These are phyloP conservation scores for Drosophila carrolli DNA, from an alignment of 1,140 invertebrate species.

Conservation along the genomic window DNA sequence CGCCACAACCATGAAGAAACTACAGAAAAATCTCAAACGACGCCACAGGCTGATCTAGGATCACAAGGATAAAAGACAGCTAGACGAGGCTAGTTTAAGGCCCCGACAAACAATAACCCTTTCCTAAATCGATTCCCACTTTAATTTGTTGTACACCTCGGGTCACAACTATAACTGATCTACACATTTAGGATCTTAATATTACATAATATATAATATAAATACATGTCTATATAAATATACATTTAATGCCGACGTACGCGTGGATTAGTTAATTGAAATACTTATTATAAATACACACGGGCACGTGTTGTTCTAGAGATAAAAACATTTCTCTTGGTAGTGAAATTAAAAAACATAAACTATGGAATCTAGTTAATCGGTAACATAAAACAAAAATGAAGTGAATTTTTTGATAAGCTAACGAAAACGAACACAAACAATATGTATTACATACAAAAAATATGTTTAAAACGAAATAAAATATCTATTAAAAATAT, in stretches of 20 bases:
- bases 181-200: slow-evolving; percentile 27
- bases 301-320: slow-evolving; percentile 40
- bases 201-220: slow-evolving; percentile 34
- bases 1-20: slow-evolving; percentile 11
- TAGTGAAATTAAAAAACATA: slow-evolving; percentile 64
- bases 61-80: slow-evolving; percentile 49
- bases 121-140: slow-evolving; percentile 32
- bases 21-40: slow-evolving; percentile 61
- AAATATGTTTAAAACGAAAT: slow-evolving; percentile 56
- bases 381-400: slow-evolving; percentile 25
- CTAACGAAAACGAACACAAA: slow-evolving; percentile 50
- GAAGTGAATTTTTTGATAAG: slow-evolving; percentile 71
- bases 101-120: slow-evolving; percentile 18
- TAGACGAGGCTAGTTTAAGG: slow-evolving; percentile 64
- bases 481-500: slow-evolving; percentile 31
- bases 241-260: slow-evolving; percentile 18
- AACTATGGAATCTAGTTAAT: slow-evolving; percentile 64
- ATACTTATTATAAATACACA: slow-evolving; percentile 24
- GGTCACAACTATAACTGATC: slow-evolving; percentile 46
- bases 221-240: slow-evolving; percentile 49
- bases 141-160: slow-evolving; percentile 29
- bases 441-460: slow-evolving; percentile 71
- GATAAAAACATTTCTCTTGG: slow-evolving; percentile 60
- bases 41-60: slow-evolving; percentile 51
- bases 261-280: slow-evolving; percentile 45